phyloP scores from a whole-genome alignment of 2,797 vertebrate genomes.

The Falco columbarius region DNA sequence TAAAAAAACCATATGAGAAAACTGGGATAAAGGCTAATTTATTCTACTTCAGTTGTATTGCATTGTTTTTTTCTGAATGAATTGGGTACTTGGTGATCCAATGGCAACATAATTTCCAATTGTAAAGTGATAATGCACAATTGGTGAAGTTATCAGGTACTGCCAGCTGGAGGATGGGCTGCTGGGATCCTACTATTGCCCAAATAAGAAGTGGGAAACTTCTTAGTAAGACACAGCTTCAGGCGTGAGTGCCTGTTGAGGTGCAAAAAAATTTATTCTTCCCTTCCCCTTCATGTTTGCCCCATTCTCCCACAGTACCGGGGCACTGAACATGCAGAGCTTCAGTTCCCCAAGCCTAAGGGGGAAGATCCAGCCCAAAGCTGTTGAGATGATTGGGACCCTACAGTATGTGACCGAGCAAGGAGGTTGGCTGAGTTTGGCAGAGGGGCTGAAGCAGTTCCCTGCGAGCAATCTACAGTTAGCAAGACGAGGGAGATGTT shows the following conservation, averaged over 20 bases:
- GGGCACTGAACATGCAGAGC: neutral
- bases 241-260: accelerated
- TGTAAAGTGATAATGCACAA: conserved; percentile 27
- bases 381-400: accelerated
- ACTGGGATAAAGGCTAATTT: conserved; percentile 41
- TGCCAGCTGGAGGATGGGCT: conserved; percentile 33
- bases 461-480: accelerated
- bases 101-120: neutral
- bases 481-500: neutral
- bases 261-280: neutral
- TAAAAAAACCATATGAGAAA: conserved; percentile 21
- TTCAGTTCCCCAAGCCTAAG: accelerated
- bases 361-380: neutral
- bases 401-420: neutral
- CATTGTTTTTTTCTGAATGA: conserved; percentile 12
- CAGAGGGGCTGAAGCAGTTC: neutral
- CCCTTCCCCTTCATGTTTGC: neutral
- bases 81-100: neutral
- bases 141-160: conserved; percentile 9
- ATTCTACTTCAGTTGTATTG: conserved; percentile 30
- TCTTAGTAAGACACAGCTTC: neutral
- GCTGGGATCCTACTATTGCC: neutral
- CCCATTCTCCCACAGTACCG: neutral
- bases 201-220: neutral
- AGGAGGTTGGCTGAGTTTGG: neutral